These are phyloP conservation scores for Synanthedon formicaeformis DNA, from an alignment of 2,888 invertebrate genomes.

Conservation along the genomic window DNA sequence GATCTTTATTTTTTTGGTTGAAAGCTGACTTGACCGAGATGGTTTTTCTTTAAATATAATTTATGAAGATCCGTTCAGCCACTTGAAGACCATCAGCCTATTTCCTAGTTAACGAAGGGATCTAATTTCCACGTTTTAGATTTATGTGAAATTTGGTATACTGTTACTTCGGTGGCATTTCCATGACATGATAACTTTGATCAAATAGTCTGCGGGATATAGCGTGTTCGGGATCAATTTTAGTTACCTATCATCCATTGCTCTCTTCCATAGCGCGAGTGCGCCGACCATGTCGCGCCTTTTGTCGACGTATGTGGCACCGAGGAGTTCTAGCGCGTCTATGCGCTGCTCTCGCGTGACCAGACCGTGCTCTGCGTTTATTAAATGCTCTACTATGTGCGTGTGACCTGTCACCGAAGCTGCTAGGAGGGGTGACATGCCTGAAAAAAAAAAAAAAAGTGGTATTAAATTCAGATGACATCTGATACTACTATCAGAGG, in stretches of 20 bases:
- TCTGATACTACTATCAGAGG: too few relatives aligned
- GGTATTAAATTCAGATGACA: too few relatives aligned
- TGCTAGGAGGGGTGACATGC: conserved; percentile 94
- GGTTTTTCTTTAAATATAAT: too few relatives aligned
- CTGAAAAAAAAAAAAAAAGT: conserved; percentile 43
- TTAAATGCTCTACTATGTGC: conserved; percentile 93
- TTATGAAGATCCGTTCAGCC: too few relatives aligned
- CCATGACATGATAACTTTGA: not conserved
- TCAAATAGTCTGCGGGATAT: not conserved
- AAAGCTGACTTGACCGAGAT: too few relatives aligned
- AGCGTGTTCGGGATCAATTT: not conserved
- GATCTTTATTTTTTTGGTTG: too few relatives aligned
- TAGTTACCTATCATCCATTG: conserved; percentile 85
- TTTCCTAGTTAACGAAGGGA: too few relatives aligned
- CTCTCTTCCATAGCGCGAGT: conserved; percentile 88
- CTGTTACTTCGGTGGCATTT: too few relatives aligned
- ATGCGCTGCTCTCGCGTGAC: conserved; percentile 85
- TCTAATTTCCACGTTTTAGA: too few relatives aligned
- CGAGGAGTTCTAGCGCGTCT: conserved; percentile 90
- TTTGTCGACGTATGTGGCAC: conserved; percentile 97
- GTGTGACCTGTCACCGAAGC: conserved; percentile 94
- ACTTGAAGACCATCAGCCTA: too few relatives aligned
- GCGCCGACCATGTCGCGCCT: conserved; percentile 94
- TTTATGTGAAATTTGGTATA: too few relatives aligned
- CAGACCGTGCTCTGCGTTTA: conserved; percentile 78